These are phyloP conservation scores for Gortyna flavago DNA, from an alignment of 2,888 invertebrate species.

Conservation along the genomic window DNA sequence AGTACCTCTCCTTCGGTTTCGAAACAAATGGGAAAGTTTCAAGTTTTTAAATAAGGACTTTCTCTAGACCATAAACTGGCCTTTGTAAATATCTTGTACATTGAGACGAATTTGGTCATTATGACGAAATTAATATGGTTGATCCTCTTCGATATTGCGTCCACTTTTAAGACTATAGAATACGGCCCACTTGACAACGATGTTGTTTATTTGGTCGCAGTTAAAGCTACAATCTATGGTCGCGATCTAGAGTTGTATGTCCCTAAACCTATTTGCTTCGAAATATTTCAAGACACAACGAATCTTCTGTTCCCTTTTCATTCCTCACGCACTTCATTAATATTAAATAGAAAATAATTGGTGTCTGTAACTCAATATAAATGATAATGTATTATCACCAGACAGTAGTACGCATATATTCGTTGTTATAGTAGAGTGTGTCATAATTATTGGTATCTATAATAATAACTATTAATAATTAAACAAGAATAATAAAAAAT, in stretches of 20 bases:
- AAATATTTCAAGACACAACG: conserved; percentile 83
- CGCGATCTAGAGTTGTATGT: conserved; percentile 36
- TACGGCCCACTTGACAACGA: conserved; percentile 22
- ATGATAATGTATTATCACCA: conserved; percentile 75
- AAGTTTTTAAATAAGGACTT: conserved; percentile 57
- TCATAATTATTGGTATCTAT: conserved; percentile 79
- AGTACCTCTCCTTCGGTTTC: conserved; percentile 67
- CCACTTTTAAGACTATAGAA: conserved; percentile 33
- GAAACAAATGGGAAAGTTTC: conserved; percentile 64
- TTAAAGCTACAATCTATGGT: conserved; percentile 17
- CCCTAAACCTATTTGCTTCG: conserved; percentile 65
- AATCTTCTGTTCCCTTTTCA: conserved; percentile 77
- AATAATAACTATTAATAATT: conserved; percentile 77
- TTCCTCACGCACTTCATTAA: conserved; percentile 77
- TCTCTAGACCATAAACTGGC: conserved; percentile 48
- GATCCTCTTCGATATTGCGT: conserved; percentile 43
- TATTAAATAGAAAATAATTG: conserved; percentile 82
- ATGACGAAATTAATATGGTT: conserved; percentile 19
- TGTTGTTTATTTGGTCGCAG: conserved; percentile 35
- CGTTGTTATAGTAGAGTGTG: conserved; percentile 85
- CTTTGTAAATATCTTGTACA: conserved; percentile 53
- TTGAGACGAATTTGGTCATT: conserved; percentile 32
- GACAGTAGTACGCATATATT: conserved; percentile 80
- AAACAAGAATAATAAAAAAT: conserved; percentile 71
- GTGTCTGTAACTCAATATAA: conserved; percentile 86